Conservation (phyloP, 2,797 vertebrate species). For the Neoniphon sammara region DNA sequence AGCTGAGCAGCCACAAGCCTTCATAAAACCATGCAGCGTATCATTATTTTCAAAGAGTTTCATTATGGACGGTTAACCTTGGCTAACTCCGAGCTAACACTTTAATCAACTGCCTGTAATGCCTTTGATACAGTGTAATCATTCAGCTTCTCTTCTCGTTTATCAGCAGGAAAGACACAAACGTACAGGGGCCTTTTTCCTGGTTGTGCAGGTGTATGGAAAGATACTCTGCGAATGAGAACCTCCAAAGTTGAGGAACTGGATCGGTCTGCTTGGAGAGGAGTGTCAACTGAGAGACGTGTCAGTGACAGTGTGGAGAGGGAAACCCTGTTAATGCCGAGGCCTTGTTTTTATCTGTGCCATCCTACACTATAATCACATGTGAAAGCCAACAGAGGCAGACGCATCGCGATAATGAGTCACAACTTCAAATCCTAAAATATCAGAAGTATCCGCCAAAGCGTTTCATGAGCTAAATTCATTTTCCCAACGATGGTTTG, state of each 20-base stretch:
- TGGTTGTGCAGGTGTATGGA: slow-evolving; percentile 68
- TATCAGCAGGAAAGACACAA: slow-evolving; percentile 63
- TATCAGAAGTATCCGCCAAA: slow-evolving; percentile 59
- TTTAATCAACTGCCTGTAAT: slow-evolving; percentile 83
- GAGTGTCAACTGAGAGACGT: slow-evolving; percentile 64
- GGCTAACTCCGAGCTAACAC: slow-evolving; percentile 81
- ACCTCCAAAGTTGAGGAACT: slow-evolving; percentile 43
- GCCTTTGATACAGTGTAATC: slow-evolving; percentile 78
- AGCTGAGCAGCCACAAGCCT: slow-evolving; percentile 79
- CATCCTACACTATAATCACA: slow-evolving; percentile 65
- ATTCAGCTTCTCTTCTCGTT: slow-evolving; percentile 75
- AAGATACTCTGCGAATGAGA: slow-evolving; percentile 58
- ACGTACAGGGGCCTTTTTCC: slow-evolving; percentile 38
- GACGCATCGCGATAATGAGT: slow-evolving; percentile 60
- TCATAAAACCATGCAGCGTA: slow-evolving; percentile 83
- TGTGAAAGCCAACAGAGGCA: slow-evolving; percentile 64
- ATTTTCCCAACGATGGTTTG: slow-evolving; percentile 36
- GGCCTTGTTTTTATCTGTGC: slow-evolving; percentile 65
- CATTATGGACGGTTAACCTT: slow-evolving; percentile 86
- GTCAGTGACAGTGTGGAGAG: slow-evolving; percentile 39
- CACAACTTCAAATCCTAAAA: slow-evolving; percentile 52
- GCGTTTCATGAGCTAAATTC: slow-evolving; percentile 50
- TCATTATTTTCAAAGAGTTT: slow-evolving; percentile 86
- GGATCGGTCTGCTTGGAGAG: slow-evolving; percentile 55
- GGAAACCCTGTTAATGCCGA: slow-evolving; percentile 51